A percentile compares a stretch with the other conserved stretches of the same genome.
Conservation (phyloP, 2,113 vertebrate genomes). For the Bubalus kerabau region DNA sequence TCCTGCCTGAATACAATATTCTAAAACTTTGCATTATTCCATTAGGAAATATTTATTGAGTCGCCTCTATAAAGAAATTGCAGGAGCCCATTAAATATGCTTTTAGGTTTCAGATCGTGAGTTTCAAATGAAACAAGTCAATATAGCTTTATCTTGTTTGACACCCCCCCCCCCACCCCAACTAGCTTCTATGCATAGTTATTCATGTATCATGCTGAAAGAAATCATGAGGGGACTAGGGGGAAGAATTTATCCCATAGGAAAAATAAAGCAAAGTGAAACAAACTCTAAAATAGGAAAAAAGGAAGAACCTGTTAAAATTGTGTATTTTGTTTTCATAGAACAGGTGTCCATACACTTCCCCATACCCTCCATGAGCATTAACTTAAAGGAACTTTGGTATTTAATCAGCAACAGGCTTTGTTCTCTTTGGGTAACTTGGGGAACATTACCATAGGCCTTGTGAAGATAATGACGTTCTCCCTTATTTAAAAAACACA, state of each 20-base stretch:
- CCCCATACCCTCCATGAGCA: neutral
- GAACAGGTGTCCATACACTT: neutral
- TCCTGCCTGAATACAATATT: neutral
- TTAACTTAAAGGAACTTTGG: neutral
- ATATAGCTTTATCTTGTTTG: neutral
- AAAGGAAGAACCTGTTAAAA: neutral
- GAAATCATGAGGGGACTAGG: neutral
- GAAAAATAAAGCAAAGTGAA: neutral
- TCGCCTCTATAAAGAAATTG: neutral
- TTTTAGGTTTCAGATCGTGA: neutral
- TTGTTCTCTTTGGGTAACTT: neutral
- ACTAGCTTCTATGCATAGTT: neutral
- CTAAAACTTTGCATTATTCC: neutral
- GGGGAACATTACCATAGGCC: neutral
- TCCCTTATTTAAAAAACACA: neutral
- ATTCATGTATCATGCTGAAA: neutral
- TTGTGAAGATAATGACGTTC: neutral
- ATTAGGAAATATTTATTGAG: neutral
- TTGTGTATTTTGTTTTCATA: neutral
- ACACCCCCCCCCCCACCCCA: fast-evolving
- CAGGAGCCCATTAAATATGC: neutral
- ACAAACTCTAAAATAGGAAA: neutral
- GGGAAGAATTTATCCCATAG: neutral
- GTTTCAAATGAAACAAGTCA: neutral
- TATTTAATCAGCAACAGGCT: neutral